phyloP scores from a whole-genome alignment of 2,113 vertebrate species.

The Hippocampus barbouri region DNA sequence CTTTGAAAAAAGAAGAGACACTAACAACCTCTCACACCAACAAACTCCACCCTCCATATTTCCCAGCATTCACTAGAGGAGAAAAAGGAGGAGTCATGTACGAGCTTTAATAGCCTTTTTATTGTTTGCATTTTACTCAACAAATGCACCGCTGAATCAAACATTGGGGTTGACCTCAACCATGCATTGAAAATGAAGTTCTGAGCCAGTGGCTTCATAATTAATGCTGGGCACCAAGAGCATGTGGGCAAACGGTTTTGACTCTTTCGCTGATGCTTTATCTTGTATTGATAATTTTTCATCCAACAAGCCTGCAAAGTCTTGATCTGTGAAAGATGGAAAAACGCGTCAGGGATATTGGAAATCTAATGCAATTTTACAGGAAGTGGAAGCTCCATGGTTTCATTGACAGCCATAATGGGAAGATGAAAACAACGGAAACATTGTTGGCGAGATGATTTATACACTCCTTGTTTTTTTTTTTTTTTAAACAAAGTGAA shows the following conservation, averaged over 20 bases:
- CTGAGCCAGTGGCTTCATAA: conserved; percentile 69
- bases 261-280: conserved; percentile 62
- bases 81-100: conserved; percentile 41
- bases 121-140: conserved; percentile 66
- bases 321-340: conserved; percentile 69
- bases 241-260: conserved; percentile 54
- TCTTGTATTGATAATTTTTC: conserved; percentile 70
- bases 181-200: conserved; percentile 73
- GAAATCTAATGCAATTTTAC: conserved; percentile 64
- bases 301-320: conserved; percentile 64
- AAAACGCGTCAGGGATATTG: conserved; percentile 63
- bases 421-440: conserved; percentile 35
- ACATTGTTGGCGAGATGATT: conserved; percentile 8
- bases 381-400: conserved; percentile 60
- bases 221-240: conserved; percentile 66
- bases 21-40: background rate
- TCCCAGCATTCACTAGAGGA: conserved; percentile 23
- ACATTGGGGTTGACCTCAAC: conserved; percentile 61
- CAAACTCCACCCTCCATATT: conserved; percentile 7
- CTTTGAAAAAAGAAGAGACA: conserved; percentile 18
- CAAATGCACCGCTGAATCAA: conserved; percentile 58
- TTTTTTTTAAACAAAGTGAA: background rate
- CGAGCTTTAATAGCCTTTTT: conserved; percentile 61
- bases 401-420: conserved; percentile 37
- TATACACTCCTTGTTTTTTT: conserved; percentile 4